Base-by-base conservation (phyloP, 53 echinoderm and acorn worm genomes). In the Paracentrotus lividus region DNA sequence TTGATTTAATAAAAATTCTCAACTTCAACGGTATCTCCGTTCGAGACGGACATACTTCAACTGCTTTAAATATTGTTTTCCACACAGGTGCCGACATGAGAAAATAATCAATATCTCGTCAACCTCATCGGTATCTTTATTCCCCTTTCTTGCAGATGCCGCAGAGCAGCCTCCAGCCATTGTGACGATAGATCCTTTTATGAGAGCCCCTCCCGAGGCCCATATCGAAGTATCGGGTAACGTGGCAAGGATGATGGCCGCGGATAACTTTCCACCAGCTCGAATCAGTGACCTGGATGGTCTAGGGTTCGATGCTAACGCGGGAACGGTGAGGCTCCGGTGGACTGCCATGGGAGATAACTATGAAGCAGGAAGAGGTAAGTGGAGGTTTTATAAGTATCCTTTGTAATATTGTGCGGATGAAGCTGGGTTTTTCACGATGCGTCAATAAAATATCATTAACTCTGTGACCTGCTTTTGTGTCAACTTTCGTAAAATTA, bases 311-410 rank as follows among this genome's bases (percentile, higher is more conserved):
- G 84, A 94, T 21, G 16, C 51, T 33, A 21, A 45, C 24, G 42
- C 69, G 3, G 65, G 92, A 8, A 94, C 45, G 20, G 88, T 88
- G 40, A 78, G 49, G 54, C 87, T 95, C 54, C 88, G 84, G 20
- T 95, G 96, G 96, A 94, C 96, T 3, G 96, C 96, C 45, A 94
- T 91, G 34, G 96, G 96, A 23, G 88, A 94, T 60, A 94, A 95
- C 64, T 95, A 84, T 32, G 96, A 95, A 24, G 15, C 13, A 15
- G 96, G 96, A 20, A 53, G 27, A 24, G 96, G 96, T 95, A 86
- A 64, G 64, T 64, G 0, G 5, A 3, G 5, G 31, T 64, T 64
- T 1, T n/a, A 54, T 54, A 13, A 15, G 54, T 4, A 54, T 54
- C 3, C 18, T 54, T 5, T 54, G 8, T 54, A 18, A 7, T 54